A percentile compares a stretch with the other conserved stretches of the same genome.
These are phyloP conservation scores for Smithornis capensis DNA, from an alignment of 2,113 vertebrate species.

Conservation along the genomic window DNA sequence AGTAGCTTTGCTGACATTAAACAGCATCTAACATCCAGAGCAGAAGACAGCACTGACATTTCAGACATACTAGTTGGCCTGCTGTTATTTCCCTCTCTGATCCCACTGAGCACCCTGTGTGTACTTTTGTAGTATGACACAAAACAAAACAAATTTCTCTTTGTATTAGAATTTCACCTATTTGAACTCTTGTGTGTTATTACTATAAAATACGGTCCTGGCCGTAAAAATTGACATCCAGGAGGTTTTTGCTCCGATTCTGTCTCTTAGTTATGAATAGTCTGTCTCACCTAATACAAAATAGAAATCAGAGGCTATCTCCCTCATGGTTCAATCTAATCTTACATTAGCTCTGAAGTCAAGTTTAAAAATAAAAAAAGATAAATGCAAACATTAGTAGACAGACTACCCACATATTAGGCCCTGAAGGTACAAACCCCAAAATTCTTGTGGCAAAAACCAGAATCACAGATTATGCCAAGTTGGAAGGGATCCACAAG, in stretches of 20 bases:
- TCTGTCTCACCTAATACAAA: neutral
- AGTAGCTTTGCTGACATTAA: neutral
- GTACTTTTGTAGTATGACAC: neutral
- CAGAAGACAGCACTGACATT: neutral
- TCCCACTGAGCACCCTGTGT: neutral
- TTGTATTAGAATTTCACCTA: neutral
- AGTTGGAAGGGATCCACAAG: no score
- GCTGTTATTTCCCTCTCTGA: neutral
- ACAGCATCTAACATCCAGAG: neutral
- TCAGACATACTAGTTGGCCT: neutral
- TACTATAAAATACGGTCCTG: neutral
- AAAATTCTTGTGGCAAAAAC: neutral
- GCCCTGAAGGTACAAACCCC: no score
- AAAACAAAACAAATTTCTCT: neutral
- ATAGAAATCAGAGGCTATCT: neutral
- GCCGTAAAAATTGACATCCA: neutral
- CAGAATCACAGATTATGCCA: no score
- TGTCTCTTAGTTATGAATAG: neutral
- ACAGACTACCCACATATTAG: neutral
- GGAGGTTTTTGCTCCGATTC: neutral
- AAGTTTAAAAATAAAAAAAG: neutral
- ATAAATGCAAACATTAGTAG: neutral
- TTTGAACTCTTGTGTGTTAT: neutral
- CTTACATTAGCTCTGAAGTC: neutral
- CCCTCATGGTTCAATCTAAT: neutral